phyloP scores from a whole-genome alignment of 2,113 vertebrate species.

The Danionella cerebrum region DNA sequence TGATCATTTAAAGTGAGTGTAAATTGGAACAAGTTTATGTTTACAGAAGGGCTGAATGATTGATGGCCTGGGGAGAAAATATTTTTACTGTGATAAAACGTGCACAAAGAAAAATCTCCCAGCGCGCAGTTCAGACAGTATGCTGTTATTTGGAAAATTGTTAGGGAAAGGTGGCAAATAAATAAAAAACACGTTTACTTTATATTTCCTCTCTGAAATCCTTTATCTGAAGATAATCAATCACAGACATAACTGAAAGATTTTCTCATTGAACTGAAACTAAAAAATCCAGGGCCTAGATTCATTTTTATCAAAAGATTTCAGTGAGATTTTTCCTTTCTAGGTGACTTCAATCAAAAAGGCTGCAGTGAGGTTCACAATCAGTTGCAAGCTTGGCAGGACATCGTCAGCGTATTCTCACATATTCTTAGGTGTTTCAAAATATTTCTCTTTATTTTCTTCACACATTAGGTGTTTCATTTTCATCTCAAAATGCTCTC shows the following conservation, averaged over 20 bases:
- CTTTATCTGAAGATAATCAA: too few species aligned
- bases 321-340: not conserved
- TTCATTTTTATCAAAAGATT: too few species aligned
- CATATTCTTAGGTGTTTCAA: not conserved
- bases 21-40: not conserved
- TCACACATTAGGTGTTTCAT: not conserved
- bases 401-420: not conserved
- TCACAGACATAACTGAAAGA: too few species aligned
- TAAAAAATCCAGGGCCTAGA: too few species aligned
- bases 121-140: not conserved
- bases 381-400: constrained; percentile 55
- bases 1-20: not conserved
- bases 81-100: not conserved
- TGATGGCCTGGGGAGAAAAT: not conserved
- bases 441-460: not conserved
- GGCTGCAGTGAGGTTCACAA: constrained; percentile 53
- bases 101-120: not conserved
- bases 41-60: not conserved
- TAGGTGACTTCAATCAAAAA: too few species aligned
- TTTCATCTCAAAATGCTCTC: not conserved
- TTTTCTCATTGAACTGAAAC: too few species aligned
- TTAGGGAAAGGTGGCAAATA: not conserved
- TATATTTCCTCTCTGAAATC: too few species aligned
- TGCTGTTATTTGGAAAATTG: not conserved
- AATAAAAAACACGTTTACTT: not conserved